Percentiles rank a stretch among this genome's conserved stretches.
Evolutionary conservation across 2,797 vertebrate species (phyloP).

Genomic region (Xenops minutus): DNA sequence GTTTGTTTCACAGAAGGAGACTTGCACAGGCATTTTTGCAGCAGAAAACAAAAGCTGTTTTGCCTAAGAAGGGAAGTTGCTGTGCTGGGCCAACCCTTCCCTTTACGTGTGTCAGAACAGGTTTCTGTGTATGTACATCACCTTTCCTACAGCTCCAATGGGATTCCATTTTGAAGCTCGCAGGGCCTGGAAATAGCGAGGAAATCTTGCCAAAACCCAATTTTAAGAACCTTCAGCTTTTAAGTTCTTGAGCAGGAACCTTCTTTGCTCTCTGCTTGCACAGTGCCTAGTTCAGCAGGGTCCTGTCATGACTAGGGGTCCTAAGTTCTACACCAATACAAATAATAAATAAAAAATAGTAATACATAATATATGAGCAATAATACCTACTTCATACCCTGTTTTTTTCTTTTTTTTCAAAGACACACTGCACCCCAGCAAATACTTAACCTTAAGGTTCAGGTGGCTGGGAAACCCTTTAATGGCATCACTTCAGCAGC

Average conservation of each 20-base stretch:
- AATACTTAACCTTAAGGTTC: not conserved
- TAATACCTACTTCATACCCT: constrained; percentile 19
- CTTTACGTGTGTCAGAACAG: not conserved
- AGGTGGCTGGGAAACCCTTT: constrained; percentile 8
- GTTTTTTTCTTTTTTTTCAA: not conserved
- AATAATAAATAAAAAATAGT: constrained; percentile 53
- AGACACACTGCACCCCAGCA: constrained; percentile 36
- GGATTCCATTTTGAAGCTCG: not conserved
- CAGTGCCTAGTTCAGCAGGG: constrained; percentile 52
- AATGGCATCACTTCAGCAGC: not conserved
- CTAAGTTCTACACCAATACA: constrained; percentile 41
- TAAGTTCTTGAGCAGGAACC: not conserved
- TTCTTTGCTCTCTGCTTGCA: constrained; percentile 6
- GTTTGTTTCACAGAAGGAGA: not conserved
- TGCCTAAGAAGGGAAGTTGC: not conserved
- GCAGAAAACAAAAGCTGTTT: not conserved
- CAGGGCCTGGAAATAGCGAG: not conserved
- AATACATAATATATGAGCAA: not conserved
- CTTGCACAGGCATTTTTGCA: not conserved
- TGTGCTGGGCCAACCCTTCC: not conserved
- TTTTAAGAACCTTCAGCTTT: not conserved
- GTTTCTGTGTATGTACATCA: constrained; percentile 11
- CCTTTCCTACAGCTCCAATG: not conserved
- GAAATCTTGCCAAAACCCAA: not conserved
- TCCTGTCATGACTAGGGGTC: constrained; percentile 13